Percentiles rank a stretch among this genome's conserved stretches.
Conservation (phyloP, 2,888 invertebrate genomes). For the Subacronicta megacephala region DNA sequence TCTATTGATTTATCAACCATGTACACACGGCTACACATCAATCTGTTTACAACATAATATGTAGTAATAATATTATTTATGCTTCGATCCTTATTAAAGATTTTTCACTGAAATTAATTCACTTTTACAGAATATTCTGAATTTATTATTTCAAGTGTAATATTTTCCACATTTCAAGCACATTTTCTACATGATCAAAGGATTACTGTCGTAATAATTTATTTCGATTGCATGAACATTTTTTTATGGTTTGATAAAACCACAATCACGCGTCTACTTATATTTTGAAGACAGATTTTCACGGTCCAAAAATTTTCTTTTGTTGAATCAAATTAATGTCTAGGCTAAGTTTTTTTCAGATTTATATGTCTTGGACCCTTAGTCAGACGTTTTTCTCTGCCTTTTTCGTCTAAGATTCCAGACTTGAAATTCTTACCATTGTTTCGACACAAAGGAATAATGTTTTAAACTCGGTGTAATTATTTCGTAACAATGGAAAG, state of each 20-base stretch:
- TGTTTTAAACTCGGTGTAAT: conserved; percentile 43
- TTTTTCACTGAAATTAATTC: too few species aligned
- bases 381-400: conserved; percentile 32
- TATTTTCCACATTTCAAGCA: background rate
- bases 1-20: background rate
- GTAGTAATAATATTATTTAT: too few species aligned
- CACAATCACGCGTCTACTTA: conserved; percentile 4
- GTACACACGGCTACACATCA: too few species aligned
- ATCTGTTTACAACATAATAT: too few species aligned
- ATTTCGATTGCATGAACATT: conserved; percentile 3
- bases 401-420: conserved; percentile 27
- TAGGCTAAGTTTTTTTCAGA: conserved; percentile 34
- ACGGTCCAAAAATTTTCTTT: conserved; percentile 24
- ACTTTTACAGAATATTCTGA: too few species aligned
- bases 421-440: conserved; percentile 43
- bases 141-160: too few species aligned
- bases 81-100: too few species aligned
- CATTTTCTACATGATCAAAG: conserved; percentile 4
- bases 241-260: background rate
- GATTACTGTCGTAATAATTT: background rate
- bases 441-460: conserved; percentile 50
- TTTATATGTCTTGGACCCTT: conserved; percentile 29
- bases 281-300: conserved; percentile 5
- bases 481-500: conserved; percentile 39
- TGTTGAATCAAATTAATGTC: conserved; percentile 43